phyloP scores from a whole-genome alignment of 37 sponge, comb jelly and placozoan species.

The Eunapius fragilis region DNA sequence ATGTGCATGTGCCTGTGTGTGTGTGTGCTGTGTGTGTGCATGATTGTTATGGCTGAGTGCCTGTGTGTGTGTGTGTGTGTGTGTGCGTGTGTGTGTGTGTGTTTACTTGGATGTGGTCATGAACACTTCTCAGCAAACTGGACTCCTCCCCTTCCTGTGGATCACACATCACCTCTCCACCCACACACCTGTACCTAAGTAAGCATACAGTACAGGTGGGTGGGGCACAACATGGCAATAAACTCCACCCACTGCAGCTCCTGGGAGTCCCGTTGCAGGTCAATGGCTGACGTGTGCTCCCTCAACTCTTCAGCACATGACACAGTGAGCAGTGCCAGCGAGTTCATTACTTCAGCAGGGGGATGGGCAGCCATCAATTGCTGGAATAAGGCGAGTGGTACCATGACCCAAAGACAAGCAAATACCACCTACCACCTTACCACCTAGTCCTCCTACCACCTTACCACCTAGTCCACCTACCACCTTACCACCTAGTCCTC shows the following conservation, averaged over 20 bases:
- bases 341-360: not conserved
- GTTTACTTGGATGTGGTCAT: constrained; percentile 41
- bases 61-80: not conserved
- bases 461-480: not conserved
- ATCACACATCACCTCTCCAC: not conserved
- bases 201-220: not conserved
- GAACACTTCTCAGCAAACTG: constrained; percentile 28
- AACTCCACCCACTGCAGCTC: constrained; percentile 22
- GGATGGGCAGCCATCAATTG: constrained; percentile 3
- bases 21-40: not conserved
- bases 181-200: not conserved
- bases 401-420: not conserved
- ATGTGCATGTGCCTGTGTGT: not conserved
- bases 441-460: constrained; percentile 10
- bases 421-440: no score
- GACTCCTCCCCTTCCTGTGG: not conserved
- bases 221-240: not conserved
- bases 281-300: constrained; percentile 14
- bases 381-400: constrained; percentile 16
- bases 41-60: not conserved
- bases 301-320: constrained; percentile 1
- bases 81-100: not conserved
- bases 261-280: constrained; percentile 36
- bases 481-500: not conserved
- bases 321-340: constrained; percentile 5